Base-by-base conservation (phyloP, 2,888 invertebrate genomes). In the Coleophora deauratella region DNA sequence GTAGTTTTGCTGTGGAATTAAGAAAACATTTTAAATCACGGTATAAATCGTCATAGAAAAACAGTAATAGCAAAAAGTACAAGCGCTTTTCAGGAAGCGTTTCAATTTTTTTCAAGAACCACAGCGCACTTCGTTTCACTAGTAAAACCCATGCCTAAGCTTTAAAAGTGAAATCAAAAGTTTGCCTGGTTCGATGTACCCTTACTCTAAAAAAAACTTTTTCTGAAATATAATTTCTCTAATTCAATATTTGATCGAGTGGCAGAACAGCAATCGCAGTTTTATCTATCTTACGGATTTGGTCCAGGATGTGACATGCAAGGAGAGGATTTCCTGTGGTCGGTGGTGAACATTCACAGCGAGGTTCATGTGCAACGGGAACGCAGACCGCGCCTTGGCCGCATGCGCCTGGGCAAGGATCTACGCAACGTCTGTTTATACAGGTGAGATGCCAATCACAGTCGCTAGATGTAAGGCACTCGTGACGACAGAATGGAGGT, bases 321-420 rank as follows among this genome's bases (percentile, higher is more conserved):
- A 82, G 72, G 75, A 93, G 93, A 40, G 95, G 93, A 80, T 93
- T 91, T 52, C 94, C 94, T 33, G 89, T 88, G 61, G 89, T 91
- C 52, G 89, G 87, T 31, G 86, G 63, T 40, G 89, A 88, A 66
- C 93, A 93, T 51, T 86, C 87, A 67, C 93, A 93, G 54, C 86
- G 88, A 7, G 93, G 92, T 49, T 90, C 77, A 67, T 94, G 94
- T 53, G 91, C 90, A 11, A 91, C 75, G 8, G 92, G 90, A 47
- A 88, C 87, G 64, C 94, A 94, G 40, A 87, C 78, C 1, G 93
- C 91, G 59, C 90, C 91, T 52, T 87, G 88, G 13, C 93, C 93
- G 64, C 94, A 94, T 21, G 91, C 90, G 47, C 92, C 92, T 0
- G 90, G 90, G 59, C 93, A 93, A 3, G 93, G 93, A 63, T 93